These are phyloP conservation scores for Cossypha heuglini DNA, from an alignment of 2,797 vertebrate genomes.

Conservation along the genomic window DNA sequence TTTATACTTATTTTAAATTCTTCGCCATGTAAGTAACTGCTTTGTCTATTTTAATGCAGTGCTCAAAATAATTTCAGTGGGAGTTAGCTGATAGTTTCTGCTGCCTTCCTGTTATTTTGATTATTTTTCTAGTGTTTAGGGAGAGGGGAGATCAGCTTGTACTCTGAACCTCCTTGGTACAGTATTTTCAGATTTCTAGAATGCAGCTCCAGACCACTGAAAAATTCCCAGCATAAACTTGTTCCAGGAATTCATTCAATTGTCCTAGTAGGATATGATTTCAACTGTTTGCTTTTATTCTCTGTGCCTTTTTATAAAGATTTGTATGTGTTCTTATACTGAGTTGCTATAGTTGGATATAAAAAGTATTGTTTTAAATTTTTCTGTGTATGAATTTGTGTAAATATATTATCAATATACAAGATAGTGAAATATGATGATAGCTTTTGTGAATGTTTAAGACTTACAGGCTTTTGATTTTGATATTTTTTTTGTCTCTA, in stretches of 20 bases:
- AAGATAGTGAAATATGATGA: neutral
- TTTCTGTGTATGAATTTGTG: neutral
- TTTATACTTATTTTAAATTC: neutral
- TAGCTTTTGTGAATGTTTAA: neutral
- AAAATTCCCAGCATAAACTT: neutral
- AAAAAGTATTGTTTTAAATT: neutral
- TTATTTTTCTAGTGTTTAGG: slow-evolving; percentile 34
- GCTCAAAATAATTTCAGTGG: slow-evolving; percentile 66
- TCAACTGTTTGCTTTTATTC: neutral
- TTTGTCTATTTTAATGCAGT: slow-evolving; percentile 35
- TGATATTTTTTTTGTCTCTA: neutral
- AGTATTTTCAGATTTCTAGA: slow-evolving; percentile 9
- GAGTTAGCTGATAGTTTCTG: slow-evolving; percentile 57
- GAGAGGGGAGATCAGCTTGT: neutral
- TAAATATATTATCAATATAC: neutral
- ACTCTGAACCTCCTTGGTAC: neutral
- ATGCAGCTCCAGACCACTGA: neutral
- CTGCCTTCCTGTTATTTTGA: slow-evolving; percentile 49
- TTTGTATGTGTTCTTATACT: neutral
- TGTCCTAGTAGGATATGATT: neutral
- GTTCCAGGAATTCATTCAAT: neutral
- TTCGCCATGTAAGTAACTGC: slow-evolving; percentile 11
- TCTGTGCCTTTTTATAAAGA: neutral
- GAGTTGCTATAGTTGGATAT: neutral
- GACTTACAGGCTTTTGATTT: neutral